Base-by-base conservation (phyloP, 2,888 invertebrate species). In the Amblyjoppa fuscipennis region DNA sequence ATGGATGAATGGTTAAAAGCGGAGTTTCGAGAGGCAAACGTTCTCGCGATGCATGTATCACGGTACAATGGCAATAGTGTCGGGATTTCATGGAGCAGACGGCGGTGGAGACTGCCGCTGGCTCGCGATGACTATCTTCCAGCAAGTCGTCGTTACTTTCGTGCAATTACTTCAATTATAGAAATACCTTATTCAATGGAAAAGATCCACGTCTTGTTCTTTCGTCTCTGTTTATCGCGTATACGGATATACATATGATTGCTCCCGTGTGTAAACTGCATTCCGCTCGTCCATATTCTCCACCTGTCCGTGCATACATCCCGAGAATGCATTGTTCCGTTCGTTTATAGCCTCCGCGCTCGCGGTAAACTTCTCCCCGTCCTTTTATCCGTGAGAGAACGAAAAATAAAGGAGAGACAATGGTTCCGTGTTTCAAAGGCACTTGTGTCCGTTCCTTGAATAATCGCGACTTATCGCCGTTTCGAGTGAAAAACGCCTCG, bases 91-190 rank as follows among this genome's bases (percentile, higher is more conserved):
- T 69, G 56, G 38, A 45, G 25, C 25, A 11, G 13, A 68, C 38
- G 41, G 20, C n/a, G n/a, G 13, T n/a, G 25, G 41, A 6, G 28
- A 31, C 31, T 45, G 56, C 41, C 20, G n/a, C 16, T 16, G 13
- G 45, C 34, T 74, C 61, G 76, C 78, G 86, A 86, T 81, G 83
- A 61, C 79, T 83, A 87, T 87, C 85, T 80, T 49, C 64, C 77
- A 75, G 84, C 56, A 51, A 68, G 59, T 75, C 84, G 85, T 89
- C 90, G 87, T 91, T 90, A 88, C 87, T 90, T 89, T 89, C 88
- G 81, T 87, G 88, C 88, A 90, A 91, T 91, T 90, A 90, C 84
- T 73, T 84, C 89, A 88, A 91, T 90, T 89, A 89, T 77, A 87
- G 89, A 89, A 88, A 90, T 88, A 78, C 86, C 86, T 49, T 82